Evolutionary conservation across 2,113 vertebrate species (phyloP), one percentile per base, ranked within the genome.

Genomic region (Ellobius talpinus): DNA sequence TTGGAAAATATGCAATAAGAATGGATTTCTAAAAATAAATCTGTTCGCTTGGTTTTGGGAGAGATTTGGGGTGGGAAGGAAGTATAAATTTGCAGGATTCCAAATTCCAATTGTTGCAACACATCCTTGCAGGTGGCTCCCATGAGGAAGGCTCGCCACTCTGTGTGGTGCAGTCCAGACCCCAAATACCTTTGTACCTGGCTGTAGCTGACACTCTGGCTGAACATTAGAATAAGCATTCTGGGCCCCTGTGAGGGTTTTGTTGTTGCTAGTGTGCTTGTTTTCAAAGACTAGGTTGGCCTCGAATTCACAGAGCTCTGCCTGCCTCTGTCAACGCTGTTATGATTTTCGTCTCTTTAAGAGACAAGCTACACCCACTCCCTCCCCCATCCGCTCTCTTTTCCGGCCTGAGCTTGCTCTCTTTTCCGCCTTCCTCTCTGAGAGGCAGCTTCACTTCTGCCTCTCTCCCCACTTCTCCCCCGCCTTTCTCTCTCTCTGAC

Each of bases 21-120:
- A 93, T 19, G 81, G 88, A 90, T 17, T 94, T 90, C 92, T 97
- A 97, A 98, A 97, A 97, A 97, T 97, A 98, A 90, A 96, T 39
- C 96, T 90, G 96, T 95, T 96, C 81, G 31, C 87, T 93, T 96
- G 6, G 23, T 93, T 98, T 88, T 19, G 61, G 90, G 81, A 97
- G 91, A 82, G 72, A 73, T 77, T 87, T 63, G 66, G 86, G 92
- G 88, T 65, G 52, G 92, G 81, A 77, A 61, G 91, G 72, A 68
- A 92, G 90, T 81, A 76, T 42, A 92, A 90, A 85, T 89, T 61
- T 42, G 81, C 74, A 90, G 94, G 88, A 84, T 93, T 97, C 89
- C 94, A 96, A 94, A 92, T 86, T 82, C 89, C 89, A 52, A 79
- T 66, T 70, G 77, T 65, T 84, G 92, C 42, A 36, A 26, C 72